These are phyloP conservation scores for Oreortyx pictus DNA, from an alignment of 2,797 vertebrate species.

Conservation along the genomic window DNA sequence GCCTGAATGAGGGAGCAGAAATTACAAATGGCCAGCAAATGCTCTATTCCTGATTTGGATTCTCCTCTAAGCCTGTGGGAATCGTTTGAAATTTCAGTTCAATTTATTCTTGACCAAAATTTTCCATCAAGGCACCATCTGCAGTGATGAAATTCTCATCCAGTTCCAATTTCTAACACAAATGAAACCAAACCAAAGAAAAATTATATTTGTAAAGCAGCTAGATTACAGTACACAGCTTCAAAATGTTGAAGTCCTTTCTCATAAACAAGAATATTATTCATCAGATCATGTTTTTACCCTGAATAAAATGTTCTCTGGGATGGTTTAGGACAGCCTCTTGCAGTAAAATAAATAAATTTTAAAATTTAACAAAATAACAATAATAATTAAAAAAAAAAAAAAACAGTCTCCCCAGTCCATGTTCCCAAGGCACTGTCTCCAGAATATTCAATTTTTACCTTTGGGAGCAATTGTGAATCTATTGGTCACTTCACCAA, in stretches of 20 bases:
- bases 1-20: not conserved
- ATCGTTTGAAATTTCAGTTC: constrained; percentile 15
- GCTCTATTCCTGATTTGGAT: constrained; percentile 3
- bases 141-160: constrained; percentile 29
- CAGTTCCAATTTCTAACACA: not conserved
- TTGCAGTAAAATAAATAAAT: not conserved
- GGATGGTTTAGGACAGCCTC: not conserved
- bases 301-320: not conserved
- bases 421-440: not conserved
- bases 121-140: constrained; percentile 43
- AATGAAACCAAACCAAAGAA: not conserved
- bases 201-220: not conserved
- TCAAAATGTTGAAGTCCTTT: not conserved
- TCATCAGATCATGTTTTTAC: not conserved
- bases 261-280: not conserved
- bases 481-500: not conserved
- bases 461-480: rapidly evolving
- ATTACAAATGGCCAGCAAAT: constrained; percentile 16
- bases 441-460: not conserved
- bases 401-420: not conserved
- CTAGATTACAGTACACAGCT: not conserved
- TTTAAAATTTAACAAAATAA: too few species aligned
- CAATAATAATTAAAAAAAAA: too few species aligned
- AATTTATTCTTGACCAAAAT: constrained; percentile 26
- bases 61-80: not conserved